A percentile compares a stretch with the other conserved stretches of the same genome.
Conservation (phyloP, 2,888 invertebrate species). For the Congeria kusceri region DNA sequence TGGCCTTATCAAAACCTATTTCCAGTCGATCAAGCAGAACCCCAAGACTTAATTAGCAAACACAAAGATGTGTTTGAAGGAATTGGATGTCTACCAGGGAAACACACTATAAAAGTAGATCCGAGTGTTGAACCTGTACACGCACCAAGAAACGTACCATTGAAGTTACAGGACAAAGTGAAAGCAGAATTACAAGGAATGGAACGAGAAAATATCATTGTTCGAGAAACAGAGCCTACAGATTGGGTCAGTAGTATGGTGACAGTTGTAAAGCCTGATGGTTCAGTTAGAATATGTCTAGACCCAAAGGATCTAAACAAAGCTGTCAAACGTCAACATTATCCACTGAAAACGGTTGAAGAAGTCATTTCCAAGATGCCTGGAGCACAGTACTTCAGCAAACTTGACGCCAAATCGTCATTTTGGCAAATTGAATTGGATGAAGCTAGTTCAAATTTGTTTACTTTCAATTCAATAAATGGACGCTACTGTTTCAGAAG, state of each 20-base stretch:
- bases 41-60: too few species aligned
- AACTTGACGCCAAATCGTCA: too few species aligned
- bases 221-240: constrained; percentile 55
- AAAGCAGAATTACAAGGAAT: constrained; percentile 54
- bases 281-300: constrained; percentile 43
- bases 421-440: too few species aligned
- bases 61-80: constrained; percentile 50
- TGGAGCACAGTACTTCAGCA: too few species aligned
- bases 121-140: constrained; percentile 52
- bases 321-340: constrained; percentile 50
- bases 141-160: constrained; percentile 54
- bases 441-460: too few species aligned
- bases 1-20: too few species aligned
- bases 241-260: constrained; percentile 65
- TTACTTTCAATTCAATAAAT: too few species aligned
- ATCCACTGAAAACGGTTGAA: constrained; percentile 55
- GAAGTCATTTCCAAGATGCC: too few species aligned
- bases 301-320: constrained; percentile 67
- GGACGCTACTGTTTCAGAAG: too few species aligned
- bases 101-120: constrained; percentile 36
- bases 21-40: too few species aligned
- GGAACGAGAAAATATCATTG: constrained; percentile 51
- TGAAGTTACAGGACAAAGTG: constrained; percentile 48
- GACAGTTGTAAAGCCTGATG: constrained; percentile 45
- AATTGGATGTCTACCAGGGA: constrained; percentile 46